Base-by-base conservation (phyloP, 2,113 vertebrate species). In the Corythoichthys haematopterus region DNA sequence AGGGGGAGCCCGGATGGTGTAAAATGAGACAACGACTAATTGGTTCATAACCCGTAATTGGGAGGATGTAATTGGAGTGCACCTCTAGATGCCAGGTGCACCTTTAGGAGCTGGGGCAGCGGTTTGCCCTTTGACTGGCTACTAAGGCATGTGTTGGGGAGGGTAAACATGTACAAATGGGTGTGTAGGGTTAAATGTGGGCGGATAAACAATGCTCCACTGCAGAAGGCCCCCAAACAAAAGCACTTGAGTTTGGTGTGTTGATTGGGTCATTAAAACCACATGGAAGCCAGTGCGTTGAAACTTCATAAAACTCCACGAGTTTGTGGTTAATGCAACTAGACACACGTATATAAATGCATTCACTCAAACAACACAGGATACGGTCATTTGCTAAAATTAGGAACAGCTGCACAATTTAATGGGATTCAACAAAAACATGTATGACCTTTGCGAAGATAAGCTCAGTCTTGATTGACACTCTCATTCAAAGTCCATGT, bases 11-110 rank as follows among this genome's bases (percentile, higher is more conserved):
- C 69, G 60, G 75, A 70, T 80, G 65, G 76, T 87, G 91, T 91
- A 92, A 92, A 82, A 88, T 51, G 87, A 92, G 88, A 91, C 87
- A 83, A 66, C 66, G 79, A 80, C 86, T 91, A 91, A 93, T 92
- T 93, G 89, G 90, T 89, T 86, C 86, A 86, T 89, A 87, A 83
- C 86, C 86, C 87, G 80, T 89, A 88, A 91, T 91, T 90, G 86
- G 80, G 64, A 69, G 82, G 75, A 82, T 86, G 84, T 90, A 91
- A 93, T 91, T 89, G 80, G 87, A 91, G 81, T 89, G 84, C 83
- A 90, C 89, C 87, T 69, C 56, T 76, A 86, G 82, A 89, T 90
- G 90, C 87, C 84, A 93, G 90, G 90, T 92, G 91, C 87, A 86
- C 85, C 83, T 84, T 78, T 48, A 75, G 60, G 77, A 87, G 83